These are phyloP conservation scores for Lepidonotus clava DNA, from an alignment of 2,888 invertebrate species.

Conservation along the genomic window DNA sequence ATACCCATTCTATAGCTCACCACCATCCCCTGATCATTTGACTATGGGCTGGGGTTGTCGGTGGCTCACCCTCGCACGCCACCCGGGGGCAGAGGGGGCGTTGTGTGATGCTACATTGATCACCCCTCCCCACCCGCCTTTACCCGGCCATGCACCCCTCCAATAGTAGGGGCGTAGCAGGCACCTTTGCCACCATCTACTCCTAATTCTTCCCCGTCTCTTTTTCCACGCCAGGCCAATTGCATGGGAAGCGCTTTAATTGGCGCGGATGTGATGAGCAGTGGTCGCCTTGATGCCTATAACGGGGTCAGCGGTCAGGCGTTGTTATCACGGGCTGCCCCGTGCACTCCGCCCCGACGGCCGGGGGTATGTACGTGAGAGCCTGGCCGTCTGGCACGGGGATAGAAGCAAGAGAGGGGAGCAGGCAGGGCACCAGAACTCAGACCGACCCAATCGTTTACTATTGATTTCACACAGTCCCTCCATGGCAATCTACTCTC, in stretches of 20 bases:
- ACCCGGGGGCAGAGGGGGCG: not conserved
- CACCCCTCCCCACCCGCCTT: not conserved
- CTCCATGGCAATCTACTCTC: constrained; percentile 22
- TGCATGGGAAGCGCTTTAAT: constrained; percentile 47
- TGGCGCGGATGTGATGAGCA: constrained; percentile 25
- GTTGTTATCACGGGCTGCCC: not conserved
- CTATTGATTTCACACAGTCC: constrained; percentile 26
- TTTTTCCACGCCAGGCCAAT: constrained; percentile 1
- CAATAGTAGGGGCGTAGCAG: no score
- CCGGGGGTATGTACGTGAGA: no score
- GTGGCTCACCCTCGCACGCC: no score
- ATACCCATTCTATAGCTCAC: no score
- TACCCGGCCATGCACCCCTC: not conserved
- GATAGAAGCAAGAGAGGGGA: no score
- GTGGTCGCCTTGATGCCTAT: no score
- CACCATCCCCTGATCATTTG: no score
- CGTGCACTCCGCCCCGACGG: not conserved
- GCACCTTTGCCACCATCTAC: no score
- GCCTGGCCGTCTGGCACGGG: not conserved
- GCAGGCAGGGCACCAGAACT: not conserved
- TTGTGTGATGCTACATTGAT: constrained; percentile 45
- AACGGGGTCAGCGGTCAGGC: constrained; percentile 20
- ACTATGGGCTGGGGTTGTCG: no score
- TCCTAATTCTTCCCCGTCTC: no score
- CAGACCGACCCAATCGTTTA: constrained; percentile 26